These are phyloP conservation scores for Periplaneta americana DNA, from an alignment of 1,140 invertebrate species.

Conservation along the genomic window DNA sequence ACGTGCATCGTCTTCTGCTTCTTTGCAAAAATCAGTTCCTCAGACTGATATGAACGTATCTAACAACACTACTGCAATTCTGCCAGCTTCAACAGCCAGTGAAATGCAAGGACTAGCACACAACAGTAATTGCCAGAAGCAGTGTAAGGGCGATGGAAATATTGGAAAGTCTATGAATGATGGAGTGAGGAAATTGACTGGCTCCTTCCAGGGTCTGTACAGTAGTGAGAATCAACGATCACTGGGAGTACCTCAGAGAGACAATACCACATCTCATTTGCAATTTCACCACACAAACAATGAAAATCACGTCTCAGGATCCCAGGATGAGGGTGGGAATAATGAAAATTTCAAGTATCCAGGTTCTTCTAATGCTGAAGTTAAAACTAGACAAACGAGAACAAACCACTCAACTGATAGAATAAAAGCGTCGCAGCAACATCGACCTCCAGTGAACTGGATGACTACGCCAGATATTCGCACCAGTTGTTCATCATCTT, in stretches of 20 bases:
- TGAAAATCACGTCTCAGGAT: not conserved
- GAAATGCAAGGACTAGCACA: not conserved
- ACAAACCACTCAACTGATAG: not conserved
- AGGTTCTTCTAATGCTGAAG: not conserved
- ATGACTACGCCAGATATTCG: conserved; percentile 49
- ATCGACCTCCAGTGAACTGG: conserved; percentile 51
- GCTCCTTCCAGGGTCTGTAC: not conserved
- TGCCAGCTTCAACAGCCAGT: not conserved
- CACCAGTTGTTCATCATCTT: conserved; percentile 21
- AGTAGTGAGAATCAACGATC: not conserved
- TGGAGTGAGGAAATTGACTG: not conserved
- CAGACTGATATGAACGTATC: not conserved
- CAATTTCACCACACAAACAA: not conserved
- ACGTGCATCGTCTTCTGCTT: not conserved
- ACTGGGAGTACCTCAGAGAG: not conserved
- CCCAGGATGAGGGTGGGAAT: not conserved
- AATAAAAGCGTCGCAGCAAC: not conserved
- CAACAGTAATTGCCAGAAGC: not conserved
- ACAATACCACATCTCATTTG: not conserved
- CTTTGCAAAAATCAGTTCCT: not conserved
- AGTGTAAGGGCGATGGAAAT: not conserved
- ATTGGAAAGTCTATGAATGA: not conserved
- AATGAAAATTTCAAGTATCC: not conserved
- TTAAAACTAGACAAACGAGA: not conserved
- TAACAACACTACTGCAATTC: not conserved